Evolutionary conservation across 2,113 vertebrate genomes (phyloP), one percentile per base, ranked within the genome.

Genomic region (Tenrec ecaudatus): DNA sequence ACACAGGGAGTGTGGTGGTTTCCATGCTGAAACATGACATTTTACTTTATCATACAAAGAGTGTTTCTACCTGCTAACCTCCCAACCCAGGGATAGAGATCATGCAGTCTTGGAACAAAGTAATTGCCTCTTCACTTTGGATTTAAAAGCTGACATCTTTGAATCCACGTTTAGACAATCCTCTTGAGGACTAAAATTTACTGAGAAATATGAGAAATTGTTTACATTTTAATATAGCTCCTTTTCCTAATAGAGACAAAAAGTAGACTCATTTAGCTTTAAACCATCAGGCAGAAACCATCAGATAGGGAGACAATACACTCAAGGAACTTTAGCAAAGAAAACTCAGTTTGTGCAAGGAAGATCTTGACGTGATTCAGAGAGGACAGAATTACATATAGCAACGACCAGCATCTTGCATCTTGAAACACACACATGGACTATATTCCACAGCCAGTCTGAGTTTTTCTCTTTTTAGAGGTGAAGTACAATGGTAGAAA

Each of bases 61-160:
- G 12, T 29, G 1, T 60, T 78, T 23, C 22, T 38, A 1, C 47
- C 53, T 36, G 38, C 19, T 12, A 58, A 69, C 57, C 25, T 64
- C 27, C 53, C 19, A 85, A 5, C 71, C 9, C n/a, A 57, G 23
- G n/a, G 71, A 10, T 53, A 19, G 11, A 5, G 33, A 83, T 38
- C 23, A 58, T 31, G 6, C 6, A 75, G 20, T 0, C 75, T n/a
- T 69, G 58, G 19, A 23, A 36, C n/a, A 82, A 43, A 57, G 25
- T 64, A n/a, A 7, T 83, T 10, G n/a, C 11, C 82, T 92, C 69
- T 79, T 7, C 64, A 17, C 29, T 82, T 73, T 80, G 64, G 66
- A 27, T 80, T 75, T 75, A n/a, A 79, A 86, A 82, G 82, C 40
- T 17, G 20, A 33, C 27, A 71, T 93, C 47, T 75, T 88, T 82